Evolutionary conservation across 2,113 vertebrate species (phyloP).

Genomic region (Sorex araneus): DNA sequence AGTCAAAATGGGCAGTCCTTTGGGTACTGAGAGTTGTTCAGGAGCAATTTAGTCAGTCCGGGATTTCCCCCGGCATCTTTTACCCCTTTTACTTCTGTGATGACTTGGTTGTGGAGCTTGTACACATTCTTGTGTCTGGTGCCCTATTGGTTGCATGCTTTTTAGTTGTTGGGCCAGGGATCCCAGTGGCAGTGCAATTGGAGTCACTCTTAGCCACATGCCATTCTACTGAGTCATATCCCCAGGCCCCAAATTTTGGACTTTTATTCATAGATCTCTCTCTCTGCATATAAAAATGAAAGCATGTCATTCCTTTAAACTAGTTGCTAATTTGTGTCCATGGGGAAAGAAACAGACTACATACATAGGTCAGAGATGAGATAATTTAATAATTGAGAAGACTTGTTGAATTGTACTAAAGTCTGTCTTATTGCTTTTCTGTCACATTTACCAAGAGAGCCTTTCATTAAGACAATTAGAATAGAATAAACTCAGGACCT

Average conservation of each 20-base stretch:
- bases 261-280: not conserved
- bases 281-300: not conserved
- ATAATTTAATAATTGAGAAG: conserved; percentile 6
- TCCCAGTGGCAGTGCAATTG: no score
- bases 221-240: no score
- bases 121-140: no score
- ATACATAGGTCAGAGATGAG: not conserved
- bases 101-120: no score
- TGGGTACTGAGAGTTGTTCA: conserved; percentile 12
- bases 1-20: conserved; percentile 6
- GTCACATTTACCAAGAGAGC: conserved; percentile 32
- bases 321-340: conserved; percentile 11
- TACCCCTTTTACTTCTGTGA: no score
- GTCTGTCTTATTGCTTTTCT: not conserved
- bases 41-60: not conserved
- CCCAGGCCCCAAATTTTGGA: no score
- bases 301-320: conserved; percentile 19
- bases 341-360: not conserved
- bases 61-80: no score
- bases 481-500: no score
- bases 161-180: no score
- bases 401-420: not conserved
- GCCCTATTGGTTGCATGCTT: no score
- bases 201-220: no score
- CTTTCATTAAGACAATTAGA: not conserved